Base-by-base conservation (phyloP, 2,888 invertebrate genomes). In the Hyposoter dolosus region DNA sequence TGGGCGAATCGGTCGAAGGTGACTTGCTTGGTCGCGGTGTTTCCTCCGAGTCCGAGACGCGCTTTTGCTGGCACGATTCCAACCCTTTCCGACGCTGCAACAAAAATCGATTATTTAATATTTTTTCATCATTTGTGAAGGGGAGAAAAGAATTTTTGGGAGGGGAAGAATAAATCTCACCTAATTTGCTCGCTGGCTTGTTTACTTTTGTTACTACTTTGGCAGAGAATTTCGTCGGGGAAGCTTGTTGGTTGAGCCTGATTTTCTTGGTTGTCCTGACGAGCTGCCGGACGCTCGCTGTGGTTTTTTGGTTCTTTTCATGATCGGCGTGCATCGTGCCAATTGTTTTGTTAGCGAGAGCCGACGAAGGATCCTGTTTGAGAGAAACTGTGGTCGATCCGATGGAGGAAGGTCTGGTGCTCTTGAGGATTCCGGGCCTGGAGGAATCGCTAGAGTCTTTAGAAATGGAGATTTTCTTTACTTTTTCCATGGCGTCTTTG, bases 321-420 rank as follows among this genome's bases (percentile, higher is more conserved):
- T 93, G 92, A 90, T 94, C 94, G 19, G 94, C 94, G 19, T 91
- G 90, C 94, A 94, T 94, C 1, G 94, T 94, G 0, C 94, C 94
- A 0, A 85, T 75, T 5, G 89, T 85, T 88, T 91, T 92, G 0
- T 88, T 72, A 0, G 86, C 32, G 12, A 87, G 23, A 81, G 87
- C 88, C 7, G 32, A 47, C 84, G 32, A 47, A 85, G 84, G 86
- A 35, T 85, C 91, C 19, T 91, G 79, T 17, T 85, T 87, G 2
- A 88, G 63, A 17, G 79, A 79, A 32, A 87, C 75, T 6, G 81
- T 84, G 12, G 88, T 87, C 0, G 82, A 74, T 2, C 74, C 88
- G 32, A 84, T 77, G 6, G 88, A 43, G 6, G 89, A 77, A 19
- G 75, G 77, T 72, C 88, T 89, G 63, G 89, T 19, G 19, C 12